Evolutionary conservation across 2,888 invertebrate species (phyloP), one percentile per base, ranked within the genome.

Genomic region (Epirrita christyi): DNA sequence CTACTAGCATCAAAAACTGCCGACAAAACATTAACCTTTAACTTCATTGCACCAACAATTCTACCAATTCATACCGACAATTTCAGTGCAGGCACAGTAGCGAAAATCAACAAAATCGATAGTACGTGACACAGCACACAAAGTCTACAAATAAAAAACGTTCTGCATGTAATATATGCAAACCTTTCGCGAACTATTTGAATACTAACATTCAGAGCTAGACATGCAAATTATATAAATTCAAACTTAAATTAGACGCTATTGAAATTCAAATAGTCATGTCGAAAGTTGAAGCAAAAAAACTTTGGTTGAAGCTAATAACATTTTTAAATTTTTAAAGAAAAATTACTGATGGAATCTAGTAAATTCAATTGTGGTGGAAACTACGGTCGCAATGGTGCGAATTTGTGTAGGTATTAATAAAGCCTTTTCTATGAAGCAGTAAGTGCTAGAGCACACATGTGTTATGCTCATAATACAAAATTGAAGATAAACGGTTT

Each of bases 351-450:
- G 7, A 59, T 45, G 36, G 29, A 63, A 59, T 64, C 51, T 64
- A 70, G 42, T 40, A 64, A 44, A 2, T 7, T n/a, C 56, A 64
- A 63, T 38, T 61, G 49, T 54, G 62, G 11, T 48, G 66, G 59
- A 58, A 49, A 46, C 63, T 72, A 74, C 67, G 54, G 58, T 66
- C 67, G 72, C 72, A 63, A 78, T 80, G 81, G 82, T 86, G 88
- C 85, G 86, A 89, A 88, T 90, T 90, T 90, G 90, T 91, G 90
- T 91, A 88, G 86, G 90, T 89, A 88, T 80, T 84, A 83, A 86
- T 87, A 88, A 89, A 89, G 88, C 85, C 76, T 72, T 77, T 27
- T 53, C 44, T 60, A 55, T 45, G 8, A 52, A 53, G 55, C 55
- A 45, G 27, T 43, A 21, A 21, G 60, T 59, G 55, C 55, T 15